A percentile compares a stretch with the other conserved stretches of the same genome.
These are phyloP conservation scores for Triops cancriformis DNA, from an alignment of 1,140 invertebrate genomes.

Conservation along the genomic window DNA sequence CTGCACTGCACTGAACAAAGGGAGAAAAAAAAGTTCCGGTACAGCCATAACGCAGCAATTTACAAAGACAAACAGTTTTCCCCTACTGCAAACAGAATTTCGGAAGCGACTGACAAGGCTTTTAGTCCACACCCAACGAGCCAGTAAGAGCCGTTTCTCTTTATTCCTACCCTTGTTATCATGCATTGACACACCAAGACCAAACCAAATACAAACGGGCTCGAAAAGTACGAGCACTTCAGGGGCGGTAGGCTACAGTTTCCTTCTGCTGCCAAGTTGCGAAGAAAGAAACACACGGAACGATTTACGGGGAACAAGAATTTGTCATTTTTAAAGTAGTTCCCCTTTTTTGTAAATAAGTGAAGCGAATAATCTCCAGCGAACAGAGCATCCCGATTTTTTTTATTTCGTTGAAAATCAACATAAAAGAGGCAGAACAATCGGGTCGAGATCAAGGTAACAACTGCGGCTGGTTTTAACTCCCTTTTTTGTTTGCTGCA, in stretches of 20 bases:
- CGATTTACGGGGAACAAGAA: too few species aligned
- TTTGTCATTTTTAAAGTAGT: too few species aligned
- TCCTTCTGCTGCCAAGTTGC: not conserved
- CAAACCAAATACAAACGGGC: not conserved
- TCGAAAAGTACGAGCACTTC: not conserved
- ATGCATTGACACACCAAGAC: not conserved
- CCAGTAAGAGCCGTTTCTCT: too few species aligned
- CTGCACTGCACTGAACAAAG: not conserved
- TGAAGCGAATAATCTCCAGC: too few species aligned
- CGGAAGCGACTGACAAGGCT: not conserved
- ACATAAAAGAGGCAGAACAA: too few species aligned
- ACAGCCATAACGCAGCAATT: not conserved
- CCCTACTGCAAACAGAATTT: not conserved
- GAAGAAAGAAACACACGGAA: too few species aligned
- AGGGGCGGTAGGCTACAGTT: not conserved
- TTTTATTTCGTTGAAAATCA: too few species aligned
- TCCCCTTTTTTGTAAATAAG: too few species aligned
- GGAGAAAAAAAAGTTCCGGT: not conserved
- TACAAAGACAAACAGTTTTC: not conserved
- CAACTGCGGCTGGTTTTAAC: not conserved
- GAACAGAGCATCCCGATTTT: too few species aligned
- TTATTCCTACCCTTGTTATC: not conserved
- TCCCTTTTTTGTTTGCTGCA: not conserved
- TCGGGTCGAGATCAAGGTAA: not conserved
- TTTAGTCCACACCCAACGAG: not conserved